Evolutionary conservation across 2,113 vertebrate species (phyloP).

Genomic region (Albula goreensis): DNA sequence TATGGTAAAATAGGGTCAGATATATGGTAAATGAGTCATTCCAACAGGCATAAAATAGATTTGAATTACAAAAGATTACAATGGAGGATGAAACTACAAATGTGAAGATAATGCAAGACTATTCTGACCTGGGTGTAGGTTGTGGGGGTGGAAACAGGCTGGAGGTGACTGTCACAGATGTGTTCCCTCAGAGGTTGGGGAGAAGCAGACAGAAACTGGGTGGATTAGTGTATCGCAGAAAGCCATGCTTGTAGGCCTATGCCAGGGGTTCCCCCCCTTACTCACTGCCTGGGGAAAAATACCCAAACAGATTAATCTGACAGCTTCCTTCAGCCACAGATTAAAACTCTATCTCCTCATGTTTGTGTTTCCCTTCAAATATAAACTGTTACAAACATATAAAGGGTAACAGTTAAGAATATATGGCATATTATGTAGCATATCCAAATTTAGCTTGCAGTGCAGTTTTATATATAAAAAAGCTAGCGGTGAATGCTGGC

Average conservation of each 20-base stretch:
- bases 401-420: background rate
- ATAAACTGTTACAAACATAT: background rate
- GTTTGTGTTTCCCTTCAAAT: background rate
- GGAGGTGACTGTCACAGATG: background rate
- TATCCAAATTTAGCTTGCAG: background rate
- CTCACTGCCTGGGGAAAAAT: background rate
- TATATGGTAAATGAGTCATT: background rate
- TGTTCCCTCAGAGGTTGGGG: background rate
- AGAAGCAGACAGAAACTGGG: background rate
- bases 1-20: too few species aligned
- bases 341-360: background rate
- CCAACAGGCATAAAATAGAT: background rate
- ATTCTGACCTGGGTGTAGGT: background rate
- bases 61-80: background rate
- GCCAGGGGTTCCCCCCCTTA: background rate
- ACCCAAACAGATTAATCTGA: background rate
- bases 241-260: background rate
- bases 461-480: background rate
- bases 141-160: background rate
- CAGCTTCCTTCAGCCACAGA: background rate
- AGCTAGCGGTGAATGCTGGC: background rate
- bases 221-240: background rate
- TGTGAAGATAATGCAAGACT: background rate
- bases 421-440: background rate
- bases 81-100: background rate